Base-by-base conservation (phyloP, 53 echinoderm and acorn worm genomes). In the Holothuria leucospilota region DNA sequence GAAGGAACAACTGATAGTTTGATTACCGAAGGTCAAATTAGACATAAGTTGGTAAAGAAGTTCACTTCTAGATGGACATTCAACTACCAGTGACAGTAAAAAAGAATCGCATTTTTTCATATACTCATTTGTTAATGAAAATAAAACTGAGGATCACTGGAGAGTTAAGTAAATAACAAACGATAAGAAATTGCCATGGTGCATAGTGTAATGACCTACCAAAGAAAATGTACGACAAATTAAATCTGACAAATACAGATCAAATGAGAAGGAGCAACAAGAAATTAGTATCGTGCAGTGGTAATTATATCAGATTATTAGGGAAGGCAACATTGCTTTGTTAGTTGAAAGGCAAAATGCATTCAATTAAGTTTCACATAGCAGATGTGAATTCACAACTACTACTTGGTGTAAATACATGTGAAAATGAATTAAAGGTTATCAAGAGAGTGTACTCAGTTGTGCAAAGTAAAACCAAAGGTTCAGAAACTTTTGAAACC, bases 281-380 rank as follows among this genome's bases (percentile, higher is more conserved):
- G n/a, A n/a, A n/a, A n/a, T 51, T 86, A 51, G 63, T 86, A 39
- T 25, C 46, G 5, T 86, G 62, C 15, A 34, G 62, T 24, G 75
- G 46, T 11, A 60, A 75, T 20, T 8, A 0, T 34, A 72, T 86
- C 3, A 27, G 58, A 11, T 27, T 16, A 12, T 1, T 78, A 51
- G 78, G 78, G 20, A 26, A 87, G 65, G 24, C 66, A 16, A 24
- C 20, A 11, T 65, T 78, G n/a, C 13, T 77, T 30, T 87, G 87
- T n/a, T 51, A 78, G 30, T 29, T 63, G 6, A 78, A 87, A 56
- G 8, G 20, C 5, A 77, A 29, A 51, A 46, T 78, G 29, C 51
- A 28, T 29, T 20, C 51, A n/a, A n/a, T n/a, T n/a, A n/a, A n/a
- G n/a, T n/a, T n/a, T n/a, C n/a, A n/a, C n/a, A n/a, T n/a, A n/a